Conservation (phyloP, 2,888 invertebrate species). For the Ennomos quercinarius region DNA sequence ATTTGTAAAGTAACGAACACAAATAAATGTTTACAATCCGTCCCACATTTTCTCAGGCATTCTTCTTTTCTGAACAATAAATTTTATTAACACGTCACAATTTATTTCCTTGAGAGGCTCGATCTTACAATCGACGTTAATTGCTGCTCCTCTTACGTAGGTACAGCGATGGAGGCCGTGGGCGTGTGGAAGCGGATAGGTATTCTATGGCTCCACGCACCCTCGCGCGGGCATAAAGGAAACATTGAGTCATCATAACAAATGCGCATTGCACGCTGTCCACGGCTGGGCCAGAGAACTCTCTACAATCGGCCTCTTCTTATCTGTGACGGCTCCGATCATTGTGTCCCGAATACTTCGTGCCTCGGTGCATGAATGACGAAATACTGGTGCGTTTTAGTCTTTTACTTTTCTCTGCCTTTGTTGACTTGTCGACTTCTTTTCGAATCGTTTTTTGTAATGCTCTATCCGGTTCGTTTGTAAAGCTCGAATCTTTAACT, state of each 20-base stretch:
- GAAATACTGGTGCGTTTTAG: constrained; percentile 73
- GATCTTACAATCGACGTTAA: constrained; percentile 75
- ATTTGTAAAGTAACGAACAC: constrained; percentile 58
- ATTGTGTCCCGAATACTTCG: constrained; percentile 77
- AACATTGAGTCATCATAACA: constrained; percentile 85
- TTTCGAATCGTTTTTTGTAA: constrained; percentile 75
- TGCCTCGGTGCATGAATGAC: constrained; percentile 73
- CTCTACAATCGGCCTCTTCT: constrained; percentile 75
- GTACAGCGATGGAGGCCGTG: constrained; percentile 58
- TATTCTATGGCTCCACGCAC: constrained; percentile 52
- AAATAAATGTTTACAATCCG: constrained; percentile 67
- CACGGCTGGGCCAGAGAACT: constrained; percentile 69
- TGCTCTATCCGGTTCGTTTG: constrained; percentile 67
- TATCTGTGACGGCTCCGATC: constrained; percentile 80
- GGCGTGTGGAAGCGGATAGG: constrained; percentile 46
- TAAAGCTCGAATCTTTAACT: constrained; percentile 70
- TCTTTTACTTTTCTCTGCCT: constrained; percentile 74
- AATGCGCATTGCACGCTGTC: constrained; percentile 76
- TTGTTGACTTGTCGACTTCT: constrained; percentile 80
- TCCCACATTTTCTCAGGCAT: constrained; percentile 70
- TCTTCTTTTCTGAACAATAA: constrained; percentile 73
- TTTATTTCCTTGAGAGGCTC: constrained; percentile 65
- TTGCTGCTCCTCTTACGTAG: constrained; percentile 78
- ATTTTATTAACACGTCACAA: constrained; percentile 81
- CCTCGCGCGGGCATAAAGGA: constrained; percentile 71